Conservation (phyloP, 2,888 invertebrate genomes). For the Pristionchus maxplancki region DNA sequence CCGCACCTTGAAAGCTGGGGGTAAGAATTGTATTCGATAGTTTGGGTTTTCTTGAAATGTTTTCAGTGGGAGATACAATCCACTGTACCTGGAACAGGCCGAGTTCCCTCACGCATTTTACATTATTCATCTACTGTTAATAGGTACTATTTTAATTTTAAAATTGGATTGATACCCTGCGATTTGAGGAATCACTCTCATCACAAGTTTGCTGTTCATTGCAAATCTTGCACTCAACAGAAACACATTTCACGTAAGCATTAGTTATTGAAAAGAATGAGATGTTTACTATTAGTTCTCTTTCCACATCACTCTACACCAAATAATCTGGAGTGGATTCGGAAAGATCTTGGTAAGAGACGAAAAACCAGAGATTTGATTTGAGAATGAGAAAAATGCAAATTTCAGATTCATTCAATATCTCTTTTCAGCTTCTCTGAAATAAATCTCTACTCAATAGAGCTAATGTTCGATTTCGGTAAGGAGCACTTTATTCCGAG, state of each 20-base stretch:
- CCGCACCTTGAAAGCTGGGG: not conserved
- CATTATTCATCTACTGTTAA: not conserved
- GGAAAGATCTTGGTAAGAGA: not conserved
- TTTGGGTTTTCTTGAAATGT: not conserved
- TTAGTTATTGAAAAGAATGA: not conserved
- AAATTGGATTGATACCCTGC: too few relatives aligned
- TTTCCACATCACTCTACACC: not conserved
- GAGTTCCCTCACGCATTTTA: not conserved
- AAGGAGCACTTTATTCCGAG: not conserved
- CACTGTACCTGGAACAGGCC: not conserved
- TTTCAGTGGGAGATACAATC: not conserved
- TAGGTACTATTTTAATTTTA: too few relatives aligned
- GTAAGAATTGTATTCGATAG: not conserved
- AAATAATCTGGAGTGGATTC: not conserved
- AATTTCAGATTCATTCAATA: not conserved
- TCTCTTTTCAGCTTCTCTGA: not conserved
- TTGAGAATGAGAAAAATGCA: too few relatives aligned
- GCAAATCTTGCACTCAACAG: not conserved
- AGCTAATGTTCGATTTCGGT: not conserved
- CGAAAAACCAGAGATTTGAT: too few relatives aligned
- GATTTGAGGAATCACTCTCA: not conserved
- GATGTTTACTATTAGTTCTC: not conserved
- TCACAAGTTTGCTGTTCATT: not conserved
- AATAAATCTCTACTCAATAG: not conserved
- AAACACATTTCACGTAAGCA: not conserved